Base-by-base conservation (phyloP, 1,140 invertebrate species). In the Hylaeus anthracinus region DNA sequence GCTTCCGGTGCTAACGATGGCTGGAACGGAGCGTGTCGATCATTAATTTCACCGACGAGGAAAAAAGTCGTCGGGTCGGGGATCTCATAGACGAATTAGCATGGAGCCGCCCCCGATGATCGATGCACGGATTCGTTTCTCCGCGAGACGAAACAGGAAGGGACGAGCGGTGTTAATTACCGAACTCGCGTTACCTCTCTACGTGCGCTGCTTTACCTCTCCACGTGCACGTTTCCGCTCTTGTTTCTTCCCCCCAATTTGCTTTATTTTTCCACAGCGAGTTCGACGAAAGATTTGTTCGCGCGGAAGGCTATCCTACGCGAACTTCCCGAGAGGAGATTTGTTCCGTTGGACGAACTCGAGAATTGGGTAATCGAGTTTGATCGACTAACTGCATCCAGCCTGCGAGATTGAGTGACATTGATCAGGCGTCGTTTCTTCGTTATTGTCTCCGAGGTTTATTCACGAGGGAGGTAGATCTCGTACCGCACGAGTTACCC, bases 1-100 rank as follows among this genome's bases (percentile, higher is more conserved):
- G 72, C 48, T 65, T 74, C 72, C 61, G 48, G 41, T 56, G 63
- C 39, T 75, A 75, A 75, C 73, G 51, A 75, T 55, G 43, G 4
- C 10, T 51, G 51, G 51, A 63, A 6, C 26, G 1, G 37, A 12
- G 74, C 43, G 9, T 43, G n/a, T 79, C 51, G 41, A 79, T 72
- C 60, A 45, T 72, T 43, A 53, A 72, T 79, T 64, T 51, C 53
- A n/a, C 15, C 43, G 37, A 5, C 12, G 45, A 14, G n/a, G 14
- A 69, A 70, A 26, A 77, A 77, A 15, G 10, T 5, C 6, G 9
- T 70, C 37, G 15, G 9, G 61, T 26, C 2, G 41, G 5, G n/a
- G 37, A 41, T 77, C 37, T 15, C 65, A 60, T 77, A 39, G 12
- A 60, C 41, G 58, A 71, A 79, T 71, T 71, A 72, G 26, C 60